A percentile compares a stretch with the other conserved stretches of the same genome.
These are phyloP conservation scores for Noctua fimbriata DNA, from an alignment of 2,888 invertebrate genomes.

Conservation along the genomic window DNA sequence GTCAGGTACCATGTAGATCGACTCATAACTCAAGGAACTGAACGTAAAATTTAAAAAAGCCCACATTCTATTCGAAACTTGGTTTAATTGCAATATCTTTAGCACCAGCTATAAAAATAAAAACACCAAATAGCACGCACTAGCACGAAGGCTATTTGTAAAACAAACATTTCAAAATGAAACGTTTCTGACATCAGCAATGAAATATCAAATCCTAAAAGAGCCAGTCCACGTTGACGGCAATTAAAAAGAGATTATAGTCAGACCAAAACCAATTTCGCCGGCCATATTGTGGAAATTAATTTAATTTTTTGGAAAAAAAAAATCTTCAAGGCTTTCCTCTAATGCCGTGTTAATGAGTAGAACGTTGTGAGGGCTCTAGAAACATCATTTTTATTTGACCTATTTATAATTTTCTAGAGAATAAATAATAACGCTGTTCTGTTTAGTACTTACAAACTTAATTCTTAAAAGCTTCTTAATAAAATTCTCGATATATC, in stretches of 20 bases:
- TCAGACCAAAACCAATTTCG: slow-evolving; percentile 53
- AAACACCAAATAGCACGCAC: no score
- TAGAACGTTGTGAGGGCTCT: background rate
- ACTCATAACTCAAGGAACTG: no score
- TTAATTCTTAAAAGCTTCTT: no score
- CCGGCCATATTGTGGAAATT: slow-evolving; percentile 41
- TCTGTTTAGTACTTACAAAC: background rate
- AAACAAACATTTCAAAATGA: background rate
- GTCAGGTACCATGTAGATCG: no score
- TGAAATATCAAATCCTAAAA: background rate
- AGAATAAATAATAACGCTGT: background rate
- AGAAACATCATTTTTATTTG: background rate
- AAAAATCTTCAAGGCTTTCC: slow-evolving; percentile 8
- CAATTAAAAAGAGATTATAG: slow-evolving; percentile 65
- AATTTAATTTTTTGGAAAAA: slow-evolving; percentile 25
- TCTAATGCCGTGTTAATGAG: slow-evolving; percentile 41
- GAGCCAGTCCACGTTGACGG: slow-evolving; percentile 14
- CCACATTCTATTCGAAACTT: background rate
- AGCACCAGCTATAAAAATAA: background rate
- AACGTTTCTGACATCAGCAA: background rate
- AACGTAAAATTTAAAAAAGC: background rate
- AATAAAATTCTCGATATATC: background rate
- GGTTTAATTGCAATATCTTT: background rate
- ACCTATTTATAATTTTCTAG: background rate
- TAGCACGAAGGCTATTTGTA: no score